phyloP scores from a whole-genome alignment of 2,797 vertebrate genomes.

The Selene dorsalis region DNA sequence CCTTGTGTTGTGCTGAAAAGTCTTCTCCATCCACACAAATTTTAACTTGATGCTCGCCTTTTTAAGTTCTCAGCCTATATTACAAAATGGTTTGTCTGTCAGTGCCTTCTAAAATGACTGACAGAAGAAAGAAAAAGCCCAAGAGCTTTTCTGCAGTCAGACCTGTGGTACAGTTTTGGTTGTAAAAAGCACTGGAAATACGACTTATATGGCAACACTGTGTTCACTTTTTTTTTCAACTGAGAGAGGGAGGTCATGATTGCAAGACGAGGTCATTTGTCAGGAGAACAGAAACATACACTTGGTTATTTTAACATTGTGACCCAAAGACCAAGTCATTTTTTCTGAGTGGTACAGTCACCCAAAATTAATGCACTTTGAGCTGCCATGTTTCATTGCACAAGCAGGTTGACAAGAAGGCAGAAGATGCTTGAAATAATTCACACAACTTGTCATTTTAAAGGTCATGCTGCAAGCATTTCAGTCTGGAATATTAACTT shows the following conservation, averaged over 20 bases:
- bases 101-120: not conserved
- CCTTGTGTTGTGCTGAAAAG: not conserved
- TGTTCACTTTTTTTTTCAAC: not conserved
- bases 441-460: slow-evolving; percentile 18
- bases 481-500: slow-evolving; percentile 1
- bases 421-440: slow-evolving; percentile 13
- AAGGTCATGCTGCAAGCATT: slow-evolving; percentile 11
- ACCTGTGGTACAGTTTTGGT: too few relatives aligned
- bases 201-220: not conserved
- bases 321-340: not conserved
- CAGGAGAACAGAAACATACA: not conserved
- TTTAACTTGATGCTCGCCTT: not conserved
- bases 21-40: not conserved
- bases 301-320: not conserved
- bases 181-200: not conserved
- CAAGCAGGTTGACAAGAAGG: slow-evolving; percentile 9
- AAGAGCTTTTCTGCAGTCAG: not conserved
- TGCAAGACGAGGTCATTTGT: not conserved
- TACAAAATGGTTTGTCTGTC: not conserved
- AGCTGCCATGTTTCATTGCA: slow-evolving; percentile 11
- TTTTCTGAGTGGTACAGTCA: slow-evolving; percentile 4
- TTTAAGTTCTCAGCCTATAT: not conserved
- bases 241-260: not conserved
- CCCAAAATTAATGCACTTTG: slow-evolving; percentile 3
- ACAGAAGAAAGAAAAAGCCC: not conserved